Conservation (phyloP, 2,113 vertebrate genomes). For the Brachyistius frenatus region DNA sequence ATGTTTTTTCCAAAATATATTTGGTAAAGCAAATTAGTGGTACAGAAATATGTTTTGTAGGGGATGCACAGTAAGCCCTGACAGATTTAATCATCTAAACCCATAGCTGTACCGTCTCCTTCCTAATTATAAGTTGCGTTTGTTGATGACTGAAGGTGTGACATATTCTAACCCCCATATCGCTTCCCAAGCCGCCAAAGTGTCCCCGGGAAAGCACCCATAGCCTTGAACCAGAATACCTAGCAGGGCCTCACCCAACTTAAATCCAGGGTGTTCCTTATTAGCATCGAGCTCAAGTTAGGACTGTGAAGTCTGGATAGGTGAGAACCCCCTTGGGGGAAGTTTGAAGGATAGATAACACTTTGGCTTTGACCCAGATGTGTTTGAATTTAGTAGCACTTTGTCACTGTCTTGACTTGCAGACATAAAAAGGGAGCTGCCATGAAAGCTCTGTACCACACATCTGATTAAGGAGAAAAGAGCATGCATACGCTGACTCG, state of each 20-base stretch:
- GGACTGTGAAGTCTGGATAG: constrained; percentile 44
- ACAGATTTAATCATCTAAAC: constrained; percentile 12
- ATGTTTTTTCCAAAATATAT: background rate
- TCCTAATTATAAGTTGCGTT: constrained; percentile 91
- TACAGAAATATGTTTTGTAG: background rate
- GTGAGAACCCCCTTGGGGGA: constrained; percentile 51
- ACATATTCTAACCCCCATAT: constrained; percentile 51
- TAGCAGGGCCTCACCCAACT: constrained; percentile 51
- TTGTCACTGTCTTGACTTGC: constrained; percentile 70
- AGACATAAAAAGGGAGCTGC: constrained; percentile 58
- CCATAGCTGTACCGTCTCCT: constrained; percentile 82
- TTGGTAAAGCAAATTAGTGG: background rate
- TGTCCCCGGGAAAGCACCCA: constrained; percentile 25
- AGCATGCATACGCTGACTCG: constrained; percentile 17
- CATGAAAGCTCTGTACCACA: constrained; percentile 5
- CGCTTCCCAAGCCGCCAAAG: constrained; percentile 49
- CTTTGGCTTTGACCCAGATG: constrained; percentile 65
- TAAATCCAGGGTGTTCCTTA: constrained; percentile 66
- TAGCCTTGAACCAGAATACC: constrained; percentile 52
- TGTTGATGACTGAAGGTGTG: constrained; percentile 86
- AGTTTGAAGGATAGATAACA: constrained; percentile 69
- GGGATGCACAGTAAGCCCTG: background rate
- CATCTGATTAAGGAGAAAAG: constrained; percentile 43
- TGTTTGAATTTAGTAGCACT: constrained; percentile 66
- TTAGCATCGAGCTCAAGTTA: constrained; percentile 68